Percentiles rank a stretch among this genome's conserved stretches.
These are phyloP conservation scores for Pachyuromys duprasi DNA, from an alignment of 2,797 vertebrate genomes.

Conservation along the genomic window DNA sequence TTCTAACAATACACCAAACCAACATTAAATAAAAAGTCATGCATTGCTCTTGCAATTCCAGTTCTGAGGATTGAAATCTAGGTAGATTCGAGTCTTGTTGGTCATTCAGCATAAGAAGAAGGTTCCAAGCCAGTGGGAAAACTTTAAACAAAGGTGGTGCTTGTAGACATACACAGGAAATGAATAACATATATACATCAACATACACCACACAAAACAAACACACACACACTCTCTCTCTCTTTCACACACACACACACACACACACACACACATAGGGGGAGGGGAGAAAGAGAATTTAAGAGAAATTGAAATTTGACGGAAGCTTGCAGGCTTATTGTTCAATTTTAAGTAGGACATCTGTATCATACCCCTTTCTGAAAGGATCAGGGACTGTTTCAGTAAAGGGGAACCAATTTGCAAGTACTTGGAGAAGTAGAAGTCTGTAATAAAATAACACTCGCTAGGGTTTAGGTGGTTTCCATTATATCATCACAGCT, in stretches of 20 bases:
- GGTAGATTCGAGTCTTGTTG: neutral
- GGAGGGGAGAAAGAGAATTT: neutral
- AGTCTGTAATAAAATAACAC: neutral
- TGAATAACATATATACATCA: too few species aligned
- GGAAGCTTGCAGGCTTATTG: neutral
- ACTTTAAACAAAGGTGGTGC: neutral
- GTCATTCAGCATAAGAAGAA: neutral
- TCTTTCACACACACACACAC: neutral
- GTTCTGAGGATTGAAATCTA: too few species aligned
- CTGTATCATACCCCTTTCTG: neutral
- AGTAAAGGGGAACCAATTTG: neutral
- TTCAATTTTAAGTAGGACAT: neutral
- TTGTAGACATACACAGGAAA: too few species aligned
- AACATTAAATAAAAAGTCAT: neutral
- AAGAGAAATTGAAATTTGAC: neutral
- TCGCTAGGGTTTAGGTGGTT: conserved; percentile 89
- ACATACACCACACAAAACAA: neutral
- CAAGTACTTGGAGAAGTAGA: neutral
- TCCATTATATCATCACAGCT: neutral
- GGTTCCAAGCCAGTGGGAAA: neutral
- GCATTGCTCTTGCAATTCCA: neutral
- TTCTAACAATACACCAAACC: neutral
- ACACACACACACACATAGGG: neutral
- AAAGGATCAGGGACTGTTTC: neutral
- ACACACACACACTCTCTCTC: neutral